Evolutionary conservation across 2,888 invertebrate genomes (phyloP).

Genomic region (Ariolimax columbianus): DNA sequence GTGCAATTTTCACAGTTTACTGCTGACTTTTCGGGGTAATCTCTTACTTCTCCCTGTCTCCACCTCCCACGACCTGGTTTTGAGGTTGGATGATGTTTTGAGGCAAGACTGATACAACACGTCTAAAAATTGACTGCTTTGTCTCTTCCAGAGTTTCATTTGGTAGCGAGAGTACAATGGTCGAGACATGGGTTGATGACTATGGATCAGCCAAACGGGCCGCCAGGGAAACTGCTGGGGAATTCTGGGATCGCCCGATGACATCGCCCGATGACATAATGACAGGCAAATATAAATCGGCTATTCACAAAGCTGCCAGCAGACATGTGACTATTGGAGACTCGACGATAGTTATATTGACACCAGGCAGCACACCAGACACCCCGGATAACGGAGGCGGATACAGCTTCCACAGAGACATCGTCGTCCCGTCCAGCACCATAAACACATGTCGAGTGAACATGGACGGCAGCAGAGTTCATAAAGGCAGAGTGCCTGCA

Average conservation of each 20-base stretch:
- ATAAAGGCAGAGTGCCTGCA: neutral
- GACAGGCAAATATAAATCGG: neutral
- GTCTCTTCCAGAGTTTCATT: neutral
- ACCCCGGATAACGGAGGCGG: neutral
- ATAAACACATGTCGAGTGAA: neutral
- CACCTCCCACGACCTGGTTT: too few species aligned
- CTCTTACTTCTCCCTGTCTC: too few species aligned
- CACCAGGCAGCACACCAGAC: neutral
- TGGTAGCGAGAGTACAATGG: neutral
- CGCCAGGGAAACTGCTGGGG: neutral
- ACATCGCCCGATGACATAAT: neutral
- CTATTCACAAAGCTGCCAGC: neutral
- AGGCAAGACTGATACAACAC: too few species aligned
- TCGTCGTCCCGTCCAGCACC: neutral
- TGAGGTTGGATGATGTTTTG: too few species aligned
- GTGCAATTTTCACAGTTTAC: too few species aligned
- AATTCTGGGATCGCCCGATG: neutral
- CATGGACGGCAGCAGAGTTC: neutral
- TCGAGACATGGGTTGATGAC: neutral
- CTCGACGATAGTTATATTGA: neutral
- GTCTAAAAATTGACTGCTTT: too few species aligned
- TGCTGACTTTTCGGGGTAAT: too few species aligned
- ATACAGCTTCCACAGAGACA: neutral
- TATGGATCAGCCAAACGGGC: neutral
- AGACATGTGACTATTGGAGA: neutral